Evolutionary conservation across 1,140 invertebrate species (phyloP).

Genomic region (Aphelenchoides avenae): DNA sequence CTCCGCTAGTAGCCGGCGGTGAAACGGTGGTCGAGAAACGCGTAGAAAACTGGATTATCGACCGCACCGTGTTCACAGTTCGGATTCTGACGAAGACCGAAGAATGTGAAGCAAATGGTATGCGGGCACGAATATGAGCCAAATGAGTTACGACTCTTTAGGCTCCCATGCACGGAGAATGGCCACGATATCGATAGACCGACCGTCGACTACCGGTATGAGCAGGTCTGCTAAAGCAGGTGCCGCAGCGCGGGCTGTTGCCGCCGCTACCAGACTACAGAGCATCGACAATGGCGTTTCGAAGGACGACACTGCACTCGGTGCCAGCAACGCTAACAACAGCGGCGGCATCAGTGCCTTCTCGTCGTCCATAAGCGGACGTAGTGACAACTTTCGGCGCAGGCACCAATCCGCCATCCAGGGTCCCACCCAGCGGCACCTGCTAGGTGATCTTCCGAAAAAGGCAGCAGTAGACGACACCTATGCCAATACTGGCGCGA

Average conservation of each 20-base stretch:
- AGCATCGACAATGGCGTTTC: constrained; percentile 3
- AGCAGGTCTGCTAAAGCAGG: not conserved
- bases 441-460: no score
- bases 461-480: no score
- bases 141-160: not conserved
- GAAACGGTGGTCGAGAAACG: constrained; percentile 19
- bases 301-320: constrained; percentile 1
- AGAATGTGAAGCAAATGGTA: no score
- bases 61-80: constrained; percentile 7
- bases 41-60: constrained; percentile 23
- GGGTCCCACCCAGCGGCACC: no score
- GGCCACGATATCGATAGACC: constrained; percentile 21
- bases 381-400: no score
- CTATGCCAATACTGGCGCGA: no score
- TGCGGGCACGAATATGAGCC: no score
- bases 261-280: no score
- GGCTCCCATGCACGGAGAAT: constrained; percentile 17
- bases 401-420: no score
- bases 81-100: constrained; percentile 7
- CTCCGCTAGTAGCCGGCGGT: not conserved
- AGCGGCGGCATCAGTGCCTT: no score
- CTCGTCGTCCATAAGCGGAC: no score
- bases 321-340: constrained; percentile 2
- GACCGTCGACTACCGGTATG: constrained; percentile 4
- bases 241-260: no score